Base-by-base conservation (phyloP, 1,140 invertebrate genomes). In the Matsumurasca onukii region DNA sequence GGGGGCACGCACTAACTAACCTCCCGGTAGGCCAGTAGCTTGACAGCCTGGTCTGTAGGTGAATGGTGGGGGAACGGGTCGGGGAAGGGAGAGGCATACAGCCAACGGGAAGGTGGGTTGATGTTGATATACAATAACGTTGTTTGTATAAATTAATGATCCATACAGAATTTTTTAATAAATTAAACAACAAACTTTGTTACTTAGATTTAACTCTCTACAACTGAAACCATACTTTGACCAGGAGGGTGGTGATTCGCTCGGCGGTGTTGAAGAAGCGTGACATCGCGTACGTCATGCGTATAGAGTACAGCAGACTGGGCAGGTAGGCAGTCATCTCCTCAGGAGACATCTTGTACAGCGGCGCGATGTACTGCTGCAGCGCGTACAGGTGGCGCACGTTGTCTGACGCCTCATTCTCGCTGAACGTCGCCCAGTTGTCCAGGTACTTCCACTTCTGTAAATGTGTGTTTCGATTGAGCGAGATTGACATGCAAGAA, bases 371-470 rank as follows among this genome's bases (percentile, higher is more conserved):
- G 78, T 91, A 95, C 78, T 91, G 91, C 76, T 95, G 91, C 70
- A 97, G 81, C 49, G 91, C 89, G 74, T 93, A 92, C 63, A 97
- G 84, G 80, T 93, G 96, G 74, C 91, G 91, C 0, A 95, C 89
- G 78, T 95, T 97, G 78, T 96, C 93, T 75, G 87, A 88, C 0
- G 93, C 89, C 80, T 95, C 90, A 76, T 94, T 93, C 71, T 88
- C 85, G 68, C 87, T 85, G 67, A 88, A 85, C 17, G 86, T 91
- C 1, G 93, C 86, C 72, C 87, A 81, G 71, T 86, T 86, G 70
- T 91, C 87, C 39, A 92, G 80, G 72, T 86, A 83, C 72, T 86
- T 87, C 93, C 93, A 96, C 80, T 87, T 86, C 89, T 91, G 73
- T 45, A 80, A 39, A 9, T n/a, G n/a, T n/a, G n/a, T n/a, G n/a